Evolutionary conservation across 2,797 vertebrate species (phyloP).

Genomic region (Pteropus rufus): DNA sequence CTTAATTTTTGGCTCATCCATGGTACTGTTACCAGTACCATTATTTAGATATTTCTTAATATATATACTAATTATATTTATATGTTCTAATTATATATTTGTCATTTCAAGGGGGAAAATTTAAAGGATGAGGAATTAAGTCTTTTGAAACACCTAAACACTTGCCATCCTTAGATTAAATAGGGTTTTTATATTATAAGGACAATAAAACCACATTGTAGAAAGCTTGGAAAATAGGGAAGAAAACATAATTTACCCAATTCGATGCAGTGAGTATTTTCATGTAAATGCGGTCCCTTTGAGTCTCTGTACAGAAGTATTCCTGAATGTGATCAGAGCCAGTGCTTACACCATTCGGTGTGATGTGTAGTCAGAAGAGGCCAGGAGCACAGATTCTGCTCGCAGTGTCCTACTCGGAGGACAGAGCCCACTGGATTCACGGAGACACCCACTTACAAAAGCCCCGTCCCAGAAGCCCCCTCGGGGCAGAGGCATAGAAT

Average conservation of each 20-base stretch:
- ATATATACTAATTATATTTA: background rate
- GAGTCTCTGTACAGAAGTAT: background rate
- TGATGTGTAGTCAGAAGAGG: background rate
- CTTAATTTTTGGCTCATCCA: background rate
- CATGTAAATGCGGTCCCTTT: background rate
- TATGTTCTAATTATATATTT: background rate
- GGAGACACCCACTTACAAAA: background rate
- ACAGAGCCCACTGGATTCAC: background rate
- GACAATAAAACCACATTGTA: slow-evolving; percentile 56
- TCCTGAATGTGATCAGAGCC: background rate
- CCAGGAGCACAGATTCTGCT: background rate
- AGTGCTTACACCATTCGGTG: background rate
- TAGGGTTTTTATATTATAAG: slow-evolving; percentile 43
- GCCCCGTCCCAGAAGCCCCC: background rate
- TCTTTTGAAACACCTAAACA: background rate
- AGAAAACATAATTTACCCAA: slow-evolving; percentile 33
- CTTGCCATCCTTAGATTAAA: slow-evolving; percentile 27
- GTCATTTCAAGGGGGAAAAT: slow-evolving; percentile 13
- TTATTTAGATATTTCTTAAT: background rate
- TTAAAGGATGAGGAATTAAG: background rate
- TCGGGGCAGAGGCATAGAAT: background rate
- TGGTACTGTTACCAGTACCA: background rate
- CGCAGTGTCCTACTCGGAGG: background rate
- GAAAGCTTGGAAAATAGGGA: slow-evolving; percentile 39
- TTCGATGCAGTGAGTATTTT: background rate